Conservation (phyloP, 92 coral and sea anemone species). For the Paragorgia papillata region DNA sequence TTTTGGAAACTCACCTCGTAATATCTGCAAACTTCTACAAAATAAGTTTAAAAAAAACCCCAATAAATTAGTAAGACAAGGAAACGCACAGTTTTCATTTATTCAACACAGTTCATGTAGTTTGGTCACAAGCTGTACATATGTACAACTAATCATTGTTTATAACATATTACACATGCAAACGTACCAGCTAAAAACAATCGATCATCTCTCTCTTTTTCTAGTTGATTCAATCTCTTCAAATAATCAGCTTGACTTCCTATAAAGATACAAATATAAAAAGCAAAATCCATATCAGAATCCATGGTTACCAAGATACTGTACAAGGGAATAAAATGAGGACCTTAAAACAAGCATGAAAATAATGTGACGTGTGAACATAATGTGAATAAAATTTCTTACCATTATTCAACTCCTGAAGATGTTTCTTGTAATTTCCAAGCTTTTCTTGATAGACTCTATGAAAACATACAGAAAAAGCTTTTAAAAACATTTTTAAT, state of each 20-base stretch:
- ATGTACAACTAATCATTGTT: no score
- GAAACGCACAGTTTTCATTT: no score
- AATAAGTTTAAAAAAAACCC: conserved; percentile 12
- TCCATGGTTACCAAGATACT: no score
- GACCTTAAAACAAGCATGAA: background rate
- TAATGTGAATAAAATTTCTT: conserved; percentile 7
- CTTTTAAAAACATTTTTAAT: no score
- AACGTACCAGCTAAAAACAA: conserved; percentile 85
- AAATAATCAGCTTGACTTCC: conserved; percentile 87
- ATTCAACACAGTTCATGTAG: no score
- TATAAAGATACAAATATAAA: background rate
- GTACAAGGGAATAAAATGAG: no score
- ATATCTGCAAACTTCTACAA: conserved; percentile 81
- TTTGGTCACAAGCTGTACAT: no score
- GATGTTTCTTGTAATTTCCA: conserved; percentile 83
- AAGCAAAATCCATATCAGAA: no score
- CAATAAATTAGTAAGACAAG: background rate
- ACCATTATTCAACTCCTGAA: conserved; percentile 83
- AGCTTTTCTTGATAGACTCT: conserved; percentile 98
- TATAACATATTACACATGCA: no score
- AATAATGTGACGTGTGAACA: background rate
- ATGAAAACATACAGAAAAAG: no score
- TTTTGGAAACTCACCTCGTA: conserved; percentile 92
- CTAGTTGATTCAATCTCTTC: conserved; percentile 84
- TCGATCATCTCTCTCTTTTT: conserved; percentile 74